Evolutionary conservation across 53 echinoderm and acorn worm genomes (phyloP).

Genomic region (Temnopleurus reevesii): DNA sequence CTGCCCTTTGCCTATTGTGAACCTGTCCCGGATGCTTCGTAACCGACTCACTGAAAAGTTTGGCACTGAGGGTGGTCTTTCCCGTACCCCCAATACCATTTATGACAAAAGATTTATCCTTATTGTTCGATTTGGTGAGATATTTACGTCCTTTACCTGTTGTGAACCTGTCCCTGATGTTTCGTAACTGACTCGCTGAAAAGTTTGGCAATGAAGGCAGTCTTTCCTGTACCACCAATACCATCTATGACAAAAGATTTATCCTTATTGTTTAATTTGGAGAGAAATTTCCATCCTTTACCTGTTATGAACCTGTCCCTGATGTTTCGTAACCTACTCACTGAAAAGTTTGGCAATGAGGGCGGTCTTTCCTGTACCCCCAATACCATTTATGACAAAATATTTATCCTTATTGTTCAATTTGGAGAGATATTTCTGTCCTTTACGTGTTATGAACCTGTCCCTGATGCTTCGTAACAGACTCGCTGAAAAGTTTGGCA

Average conservation of each 20-base stretch:
- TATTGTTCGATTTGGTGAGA: too few relatives aligned
- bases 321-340: too few relatives aligned
- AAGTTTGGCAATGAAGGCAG: conserved; percentile 72
- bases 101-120: too few relatives aligned
- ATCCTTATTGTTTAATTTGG: too few relatives aligned
- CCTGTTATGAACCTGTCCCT: too few relatives aligned
- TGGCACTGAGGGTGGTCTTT: too few relatives aligned
- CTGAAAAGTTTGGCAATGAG: conserved; percentile 76
- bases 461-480: conserved; percentile 58
- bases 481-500: conserved; percentile 71
- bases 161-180: conserved; percentile 17
- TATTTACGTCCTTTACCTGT: too few relatives aligned
- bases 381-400: conserved; percentile 79
- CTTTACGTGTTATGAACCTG: not conserved
- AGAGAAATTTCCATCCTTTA: too few relatives aligned
- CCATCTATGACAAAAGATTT: conserved; percentile 71
- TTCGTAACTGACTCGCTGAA: conserved; percentile 64
- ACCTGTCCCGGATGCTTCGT: too few relatives aligned
- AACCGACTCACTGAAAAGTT: too few relatives aligned
- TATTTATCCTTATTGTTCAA: not conserved
- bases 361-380: conserved; percentile 89
- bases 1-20: too few relatives aligned
- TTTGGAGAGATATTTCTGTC: conserved; percentile 59
- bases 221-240: conserved; percentile 82
- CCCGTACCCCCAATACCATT: too few relatives aligned